Conservation (phyloP, 1,140 invertebrate genomes). For the Drosophila kepulauana region DNA sequence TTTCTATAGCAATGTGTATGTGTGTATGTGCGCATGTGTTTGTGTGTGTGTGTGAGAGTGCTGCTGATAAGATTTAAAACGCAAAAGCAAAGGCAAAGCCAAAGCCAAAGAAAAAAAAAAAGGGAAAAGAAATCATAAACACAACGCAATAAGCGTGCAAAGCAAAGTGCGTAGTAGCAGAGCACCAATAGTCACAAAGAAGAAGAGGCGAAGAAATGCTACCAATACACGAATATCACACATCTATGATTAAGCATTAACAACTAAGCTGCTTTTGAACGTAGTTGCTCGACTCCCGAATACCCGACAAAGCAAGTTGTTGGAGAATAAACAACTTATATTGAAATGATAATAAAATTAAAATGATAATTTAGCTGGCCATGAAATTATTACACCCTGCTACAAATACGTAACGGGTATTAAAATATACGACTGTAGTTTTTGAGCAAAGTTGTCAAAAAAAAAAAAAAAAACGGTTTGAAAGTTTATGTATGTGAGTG, state of each 20-base stretch:
- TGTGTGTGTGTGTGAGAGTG: slow-evolving; percentile 28
- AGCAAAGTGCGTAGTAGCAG: slow-evolving; percentile 74
- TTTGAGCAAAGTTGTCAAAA: neutral
- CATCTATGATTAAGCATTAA: neutral
- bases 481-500: neutral
- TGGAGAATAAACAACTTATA: too few relatives aligned
- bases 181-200: slow-evolving; percentile 21
- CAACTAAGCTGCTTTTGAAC: too few relatives aligned
- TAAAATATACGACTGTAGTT: neutral
- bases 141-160: slow-evolving; percentile 73
- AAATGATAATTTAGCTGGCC: too few relatives aligned
- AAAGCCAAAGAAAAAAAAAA: slow-evolving; percentile 38
- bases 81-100: slow-evolving; percentile 62
- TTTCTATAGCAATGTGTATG: slow-evolving; percentile 25
- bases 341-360: too few relatives aligned
- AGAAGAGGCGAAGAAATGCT: slow-evolving; percentile 25
- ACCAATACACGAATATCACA: slow-evolving; percentile 6
- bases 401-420: too few relatives aligned
- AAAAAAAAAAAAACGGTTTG: neutral
- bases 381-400: too few relatives aligned
- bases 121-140: slow-evolving; percentile 55
- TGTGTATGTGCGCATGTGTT: slow-evolving; percentile 20
- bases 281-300: too few relatives aligned
- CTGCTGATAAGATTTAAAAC: slow-evolving; percentile 76
- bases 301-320: too few relatives aligned